A percentile compares a stretch with the other conserved stretches of the same genome.
Evolutionary conservation across 2,888 invertebrate genomes (phyloP).

Genomic region (Hypsopygia costalis): DNA sequence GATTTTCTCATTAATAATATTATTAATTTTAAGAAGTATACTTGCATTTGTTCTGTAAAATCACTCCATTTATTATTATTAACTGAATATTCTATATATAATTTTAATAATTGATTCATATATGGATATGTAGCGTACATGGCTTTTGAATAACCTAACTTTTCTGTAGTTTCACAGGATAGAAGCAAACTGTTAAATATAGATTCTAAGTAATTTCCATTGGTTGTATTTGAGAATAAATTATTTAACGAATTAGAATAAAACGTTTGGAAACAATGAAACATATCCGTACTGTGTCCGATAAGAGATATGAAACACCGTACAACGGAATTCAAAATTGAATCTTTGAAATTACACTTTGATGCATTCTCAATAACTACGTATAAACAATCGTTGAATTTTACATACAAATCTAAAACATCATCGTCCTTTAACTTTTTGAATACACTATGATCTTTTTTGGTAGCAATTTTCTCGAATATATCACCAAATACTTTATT

Average conservation of each 20-base stretch:
- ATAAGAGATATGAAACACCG: conserved; percentile 35
- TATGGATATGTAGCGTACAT: conserved; percentile 50
- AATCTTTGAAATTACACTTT: conserved; percentile 37
- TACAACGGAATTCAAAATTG: conserved; percentile 30
- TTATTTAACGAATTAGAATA: conserved; percentile 48
- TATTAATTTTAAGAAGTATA: conserved; percentile 43
- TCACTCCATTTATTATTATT: conserved; percentile 22
- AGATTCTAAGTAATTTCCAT: conserved; percentile 29
- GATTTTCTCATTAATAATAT: conserved; percentile 38
- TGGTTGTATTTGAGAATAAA: conserved; percentile 36
- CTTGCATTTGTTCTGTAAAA: conserved; percentile 32
- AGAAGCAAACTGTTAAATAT: conserved; percentile 38
- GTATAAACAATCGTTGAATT: conserved; percentile 55
- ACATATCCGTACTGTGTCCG: conserved; percentile 40
- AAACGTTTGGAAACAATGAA: conserved; percentile 53
- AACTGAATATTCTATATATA: conserved; percentile 45
- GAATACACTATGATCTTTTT: conserved; percentile 37
- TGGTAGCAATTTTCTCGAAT: conserved; percentile 37
- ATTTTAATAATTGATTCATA: conserved; percentile 48
- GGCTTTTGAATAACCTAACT: conserved; percentile 36
- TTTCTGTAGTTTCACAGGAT: conserved; percentile 38
- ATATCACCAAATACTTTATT: conserved; percentile 37
- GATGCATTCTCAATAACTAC: conserved; percentile 50
- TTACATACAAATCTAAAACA: conserved; percentile 42
- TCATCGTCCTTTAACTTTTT: conserved; percentile 38